Evolutionary conservation across 2,888 invertebrate species (phyloP).

Genomic region (Argyra leucocephala): DNA sequence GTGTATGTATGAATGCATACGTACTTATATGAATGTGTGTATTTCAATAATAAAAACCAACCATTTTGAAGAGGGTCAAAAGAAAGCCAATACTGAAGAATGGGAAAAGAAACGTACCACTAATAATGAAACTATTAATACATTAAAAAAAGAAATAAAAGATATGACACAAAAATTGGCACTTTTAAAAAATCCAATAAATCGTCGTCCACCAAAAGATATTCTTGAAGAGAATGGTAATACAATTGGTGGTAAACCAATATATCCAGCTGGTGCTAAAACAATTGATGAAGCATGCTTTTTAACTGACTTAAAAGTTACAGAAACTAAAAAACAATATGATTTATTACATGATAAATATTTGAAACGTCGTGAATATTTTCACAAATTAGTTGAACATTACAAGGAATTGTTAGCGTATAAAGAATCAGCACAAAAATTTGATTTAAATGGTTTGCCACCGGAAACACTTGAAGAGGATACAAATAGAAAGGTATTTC

Average conservation of each 20-base stretch:
- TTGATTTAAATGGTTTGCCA: constrained; percentile 36
- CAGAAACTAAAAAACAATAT: constrained; percentile 59
- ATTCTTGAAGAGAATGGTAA: constrained; percentile 22
- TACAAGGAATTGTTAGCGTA: constrained; percentile 54
- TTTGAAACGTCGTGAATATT: constrained; percentile 52
- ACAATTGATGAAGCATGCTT: constrained; percentile 46
- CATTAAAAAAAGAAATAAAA: constrained; percentile 65
- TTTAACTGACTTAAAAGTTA: constrained; percentile 57
- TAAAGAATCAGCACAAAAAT: constrained; percentile 45
- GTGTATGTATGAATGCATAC: too few relatives aligned
- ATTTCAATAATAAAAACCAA: constrained; percentile 11
- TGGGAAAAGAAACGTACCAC: constrained; percentile 64
- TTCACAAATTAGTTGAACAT: constrained; percentile 51
- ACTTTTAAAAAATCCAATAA: constrained; percentile 36
- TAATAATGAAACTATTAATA: constrained; percentile 59
- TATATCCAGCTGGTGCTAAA: constrained; percentile 45
- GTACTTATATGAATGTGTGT: too few relatives aligned
- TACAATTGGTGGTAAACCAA: constrained; percentile 37
- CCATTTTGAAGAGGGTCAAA: constrained; percentile 69
- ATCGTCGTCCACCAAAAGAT: constrained; percentile 36
- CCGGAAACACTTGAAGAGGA: constrained; percentile 45
- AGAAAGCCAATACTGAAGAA: constrained; percentile 73
- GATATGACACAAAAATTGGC: constrained; percentile 51
- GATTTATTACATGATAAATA: constrained; percentile 63
- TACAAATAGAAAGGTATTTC: constrained; percentile 56